phyloP scores from a whole-genome alignment of 1,140 invertebrate genomes.

The Arion vulgaris region DNA sequence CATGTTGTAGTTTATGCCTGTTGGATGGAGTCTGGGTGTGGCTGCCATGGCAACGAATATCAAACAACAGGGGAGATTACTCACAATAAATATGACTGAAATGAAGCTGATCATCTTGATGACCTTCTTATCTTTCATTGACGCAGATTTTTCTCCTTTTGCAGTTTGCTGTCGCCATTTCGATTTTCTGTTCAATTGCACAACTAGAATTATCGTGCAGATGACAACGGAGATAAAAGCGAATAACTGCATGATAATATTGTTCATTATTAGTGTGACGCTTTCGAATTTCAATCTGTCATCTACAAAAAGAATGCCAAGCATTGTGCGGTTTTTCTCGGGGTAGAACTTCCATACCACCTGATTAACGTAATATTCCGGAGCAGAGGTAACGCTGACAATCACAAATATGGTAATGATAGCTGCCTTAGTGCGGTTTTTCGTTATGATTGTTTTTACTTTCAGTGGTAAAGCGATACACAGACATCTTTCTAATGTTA shows the following conservation, averaged over 20 bases:
- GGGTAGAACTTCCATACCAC: constrained; percentile 19
- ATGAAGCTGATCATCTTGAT: constrained; percentile 17
- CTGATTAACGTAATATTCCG: constrained; percentile 14
- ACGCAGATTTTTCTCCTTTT: neutral
- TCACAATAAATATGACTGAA: neutral
- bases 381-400: neutral
- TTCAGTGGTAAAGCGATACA: constrained; percentile 13
- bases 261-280: constrained; percentile 9
- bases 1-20: constrained; percentile 2
- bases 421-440: neutral
- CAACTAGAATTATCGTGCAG: constrained; percentile 8
- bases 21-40: neutral
- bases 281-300: neutral
- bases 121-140: constrained; percentile 5
- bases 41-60: neutral
- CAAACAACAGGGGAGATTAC: constrained; percentile 1
- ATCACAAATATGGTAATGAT: constrained; percentile 1
- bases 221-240: neutral
- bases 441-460: neutral
- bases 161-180: constrained; percentile 17
- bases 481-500: constrained; percentile 8
- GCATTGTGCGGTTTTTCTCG: neutral
- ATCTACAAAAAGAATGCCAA: neutral
- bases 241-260: constrained; percentile 1
- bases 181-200: constrained; percentile 4